Base-by-base conservation (phyloP, 2,797 vertebrate genomes). In the Sebastes alutus region DNA sequence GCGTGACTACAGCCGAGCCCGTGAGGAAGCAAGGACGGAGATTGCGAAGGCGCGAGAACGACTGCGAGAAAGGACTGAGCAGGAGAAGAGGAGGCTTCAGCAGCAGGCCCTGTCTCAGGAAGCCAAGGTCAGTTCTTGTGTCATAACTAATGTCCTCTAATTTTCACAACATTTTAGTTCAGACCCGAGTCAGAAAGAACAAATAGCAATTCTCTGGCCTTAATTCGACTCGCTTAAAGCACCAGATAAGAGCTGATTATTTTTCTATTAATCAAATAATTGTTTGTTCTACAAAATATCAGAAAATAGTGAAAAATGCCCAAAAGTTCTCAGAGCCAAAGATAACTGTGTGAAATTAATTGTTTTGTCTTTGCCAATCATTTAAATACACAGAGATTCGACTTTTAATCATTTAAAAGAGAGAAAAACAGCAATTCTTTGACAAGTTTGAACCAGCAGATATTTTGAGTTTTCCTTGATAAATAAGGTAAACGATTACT, bases 11-110 rank as follows among this genome's bases (percentile, higher is more conserved):
- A 95, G 96, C 71, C 96, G 87, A 65, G 98, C 98, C 2, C 96
- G 97, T 0, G 97, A 99, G 85, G 97, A 98, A 88, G 97, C 98
- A 70, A 96, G 96, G 91, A 94, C 91, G 0, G 98, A 99, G 95
- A 99, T 99, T 12, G 97, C 97, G 1, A 95, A 90, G 80, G 98
- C 98, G 0, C 93, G 96, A 64, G 96, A 97, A 27, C 95, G 97
- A 62, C 96, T 99, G 38, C 88, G 96, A 35, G 96, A 98, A 84
- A 94, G 96, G 72, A 97, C 97, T 0, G 96, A 98, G 81, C 96
- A 96, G 89, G 98, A 99, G 85, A 99, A 98, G 87, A 95, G 92
- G 83, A 95, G 97, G 22, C 94, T 99, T 54, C 96, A 95, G 87
- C 96, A 97, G 76, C 97, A 97, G 93, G 93, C 96, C 12, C 35